These are phyloP conservation scores for Tenodera sinensis DNA, from an alignment of 2,888 invertebrate species.

Conservation along the genomic window DNA sequence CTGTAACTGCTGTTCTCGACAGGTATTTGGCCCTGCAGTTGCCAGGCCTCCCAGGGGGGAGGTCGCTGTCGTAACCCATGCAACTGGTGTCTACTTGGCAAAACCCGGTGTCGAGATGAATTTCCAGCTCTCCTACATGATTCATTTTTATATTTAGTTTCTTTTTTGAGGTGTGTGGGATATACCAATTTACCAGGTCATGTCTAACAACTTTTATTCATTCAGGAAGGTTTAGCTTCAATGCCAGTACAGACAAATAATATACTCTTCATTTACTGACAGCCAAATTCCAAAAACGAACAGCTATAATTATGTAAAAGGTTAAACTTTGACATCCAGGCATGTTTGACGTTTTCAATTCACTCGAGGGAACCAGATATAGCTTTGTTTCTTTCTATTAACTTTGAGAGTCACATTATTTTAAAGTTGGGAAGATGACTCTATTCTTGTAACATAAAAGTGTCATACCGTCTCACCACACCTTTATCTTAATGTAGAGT, in stretches of 20 bases:
- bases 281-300: not conserved
- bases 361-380: not conserved
- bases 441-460: not conserved
- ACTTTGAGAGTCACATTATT: not conserved
- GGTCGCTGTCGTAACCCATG: too few relatives aligned
- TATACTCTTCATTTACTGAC: not conserved
- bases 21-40: too few relatives aligned
- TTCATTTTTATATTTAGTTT: too few relatives aligned
- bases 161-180: too few relatives aligned
- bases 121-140: too few relatives aligned
- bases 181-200: too few relatives aligned
- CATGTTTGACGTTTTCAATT: not conserved
- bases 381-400: not conserved
- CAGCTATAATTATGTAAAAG: not conserved
- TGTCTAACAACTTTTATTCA: too few relatives aligned
- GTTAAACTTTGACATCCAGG: not conserved
- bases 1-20: too few relatives aligned
- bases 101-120: too few relatives aligned
- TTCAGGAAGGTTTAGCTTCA: not conserved
- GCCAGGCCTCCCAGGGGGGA: too few relatives aligned
- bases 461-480: not conserved
- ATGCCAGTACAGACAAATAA: not conserved
- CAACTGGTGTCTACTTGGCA: too few relatives aligned
- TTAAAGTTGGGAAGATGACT: not conserved
- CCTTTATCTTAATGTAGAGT: not conserved